phyloP scores from a whole-genome alignment of 30 jellyfish, hydroid and myxozoan genomes.

The Aurelia sp. region DNA sequence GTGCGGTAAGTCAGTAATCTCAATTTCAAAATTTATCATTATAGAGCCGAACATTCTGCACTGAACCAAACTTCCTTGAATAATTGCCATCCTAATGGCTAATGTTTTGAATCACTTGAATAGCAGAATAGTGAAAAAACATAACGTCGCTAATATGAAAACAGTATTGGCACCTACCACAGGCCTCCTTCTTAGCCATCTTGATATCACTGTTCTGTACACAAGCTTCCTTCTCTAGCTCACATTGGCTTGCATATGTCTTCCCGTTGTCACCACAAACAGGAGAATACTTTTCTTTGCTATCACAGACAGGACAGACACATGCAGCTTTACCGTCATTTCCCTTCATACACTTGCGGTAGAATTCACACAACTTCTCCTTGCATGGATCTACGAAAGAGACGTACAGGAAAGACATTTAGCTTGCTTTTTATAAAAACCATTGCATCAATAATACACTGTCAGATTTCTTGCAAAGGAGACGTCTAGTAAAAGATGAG shows the following conservation, averaged over 20 bases:
- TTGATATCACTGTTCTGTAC: not conserved
- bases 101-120: too few species aligned
- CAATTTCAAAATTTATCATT: too few species aligned
- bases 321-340: constrained; percentile 77
- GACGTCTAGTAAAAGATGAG: too few species aligned
- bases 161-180: constrained; percentile 37
- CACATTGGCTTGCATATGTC: constrained; percentile 42
- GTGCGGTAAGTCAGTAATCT: too few species aligned
- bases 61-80: not conserved
- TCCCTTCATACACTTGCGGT: constrained; percentile 50
- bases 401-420: too few species aligned
- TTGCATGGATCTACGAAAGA: constrained; percentile 78
- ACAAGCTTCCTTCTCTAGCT: constrained; percentile 44
- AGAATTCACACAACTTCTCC: constrained; percentile 40
- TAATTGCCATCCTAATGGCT: not conserved
- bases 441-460: too few species aligned
- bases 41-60: too few species aligned
- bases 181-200: constrained; percentile 33
- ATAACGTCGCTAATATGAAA: too few species aligned
- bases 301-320: constrained; percentile 71
- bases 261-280: too few species aligned
- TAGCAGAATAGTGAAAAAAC: too few species aligned
- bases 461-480: too few species aligned
- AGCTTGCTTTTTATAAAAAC: too few species aligned
- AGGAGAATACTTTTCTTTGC: not conserved